Percentiles rank a stretch among this genome's conserved stretches.
phyloP scores from a whole-genome alignment of 2,113 vertebrate species.

The Lamprotornis superbus region DNA sequence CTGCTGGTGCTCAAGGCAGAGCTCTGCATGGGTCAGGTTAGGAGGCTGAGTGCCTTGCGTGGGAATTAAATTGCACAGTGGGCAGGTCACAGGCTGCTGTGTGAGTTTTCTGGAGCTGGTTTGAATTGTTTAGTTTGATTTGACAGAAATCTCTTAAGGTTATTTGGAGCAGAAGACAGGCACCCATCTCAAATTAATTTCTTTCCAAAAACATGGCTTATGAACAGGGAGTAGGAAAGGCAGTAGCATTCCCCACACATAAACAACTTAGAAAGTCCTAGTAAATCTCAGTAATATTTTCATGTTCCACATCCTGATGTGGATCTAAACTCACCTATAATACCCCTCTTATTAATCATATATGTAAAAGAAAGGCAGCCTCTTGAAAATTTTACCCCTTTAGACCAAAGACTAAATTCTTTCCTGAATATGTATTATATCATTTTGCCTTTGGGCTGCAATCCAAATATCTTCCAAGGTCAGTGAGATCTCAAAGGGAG shows the following conservation, averaged over 20 bases:
- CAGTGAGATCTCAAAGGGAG: constrained; percentile 38
- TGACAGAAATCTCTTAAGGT: not conserved
- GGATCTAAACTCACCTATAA: not conserved
- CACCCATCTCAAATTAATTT: not conserved
- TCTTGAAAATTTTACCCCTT: not conserved
- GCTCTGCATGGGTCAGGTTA: fast-evolving
- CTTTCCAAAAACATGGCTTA: not conserved
- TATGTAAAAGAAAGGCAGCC: not conserved
- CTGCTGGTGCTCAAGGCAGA: not conserved
- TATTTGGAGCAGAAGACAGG: not conserved
- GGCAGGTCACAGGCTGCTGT: not conserved
- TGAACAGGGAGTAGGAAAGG: fast-evolving
- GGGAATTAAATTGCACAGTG: not conserved
- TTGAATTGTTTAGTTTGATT: not conserved
- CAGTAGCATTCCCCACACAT: not conserved
- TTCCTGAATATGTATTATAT: constrained; percentile 39
- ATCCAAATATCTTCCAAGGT: constrained; percentile 54
- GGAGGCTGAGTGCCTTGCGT: not conserved
- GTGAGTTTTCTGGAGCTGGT: not conserved
- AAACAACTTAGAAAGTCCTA: not conserved
- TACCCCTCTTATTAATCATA: not conserved
- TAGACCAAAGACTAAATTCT: constrained; percentile 33
- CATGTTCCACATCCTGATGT: not conserved
- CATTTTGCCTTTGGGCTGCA: constrained; percentile 33
- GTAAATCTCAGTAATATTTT: not conserved